These are phyloP conservation scores for Colistium nudipinnis DNA, from an alignment of 2,113 vertebrate species.

Conservation along the genomic window DNA sequence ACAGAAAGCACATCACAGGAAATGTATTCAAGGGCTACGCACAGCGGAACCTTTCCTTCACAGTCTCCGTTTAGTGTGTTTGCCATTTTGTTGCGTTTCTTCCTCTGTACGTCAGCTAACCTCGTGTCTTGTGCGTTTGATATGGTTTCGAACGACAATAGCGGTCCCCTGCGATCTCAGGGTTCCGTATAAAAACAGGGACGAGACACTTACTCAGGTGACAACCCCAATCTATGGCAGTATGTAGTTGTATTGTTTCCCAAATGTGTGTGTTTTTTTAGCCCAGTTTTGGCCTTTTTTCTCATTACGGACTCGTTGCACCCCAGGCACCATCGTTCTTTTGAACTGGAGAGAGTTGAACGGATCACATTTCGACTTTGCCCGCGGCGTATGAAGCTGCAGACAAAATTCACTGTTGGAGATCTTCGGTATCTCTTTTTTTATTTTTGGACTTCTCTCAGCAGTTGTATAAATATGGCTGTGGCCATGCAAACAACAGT, in stretches of 20 bases:
- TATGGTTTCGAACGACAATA: too few species aligned
- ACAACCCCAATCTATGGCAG: too few species aligned
- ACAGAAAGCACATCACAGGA: neutral
- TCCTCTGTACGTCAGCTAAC: neutral
- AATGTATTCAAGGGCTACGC: too few species aligned
- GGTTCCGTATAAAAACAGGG: too few species aligned
- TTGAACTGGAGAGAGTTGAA: neutral
- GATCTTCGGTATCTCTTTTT: neutral
- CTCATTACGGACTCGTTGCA: too few species aligned
- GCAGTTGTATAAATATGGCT: slow-evolving; percentile 12
- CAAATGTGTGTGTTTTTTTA: too few species aligned
- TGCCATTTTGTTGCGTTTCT: neutral
- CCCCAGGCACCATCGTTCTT: neutral
- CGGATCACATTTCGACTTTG: slow-evolving; percentile 22
- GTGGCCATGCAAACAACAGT: slow-evolving; percentile 44
- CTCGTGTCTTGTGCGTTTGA: neutral
- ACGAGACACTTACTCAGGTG: too few species aligned
- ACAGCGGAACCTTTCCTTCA: neutral
- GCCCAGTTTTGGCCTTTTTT: too few species aligned
- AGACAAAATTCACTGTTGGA: slow-evolving; percentile 1
- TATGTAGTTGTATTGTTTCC: too few species aligned
- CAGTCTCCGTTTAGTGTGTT: neutral
- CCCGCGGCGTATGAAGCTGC: slow-evolving; percentile 3
- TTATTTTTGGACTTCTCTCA: slow-evolving; percentile 12
- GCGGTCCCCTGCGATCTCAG: neutral